Evolutionary conservation across 2,888 invertebrate genomes (phyloP).

Genomic region (Galeopsomyia nigrocyanea): DNA sequence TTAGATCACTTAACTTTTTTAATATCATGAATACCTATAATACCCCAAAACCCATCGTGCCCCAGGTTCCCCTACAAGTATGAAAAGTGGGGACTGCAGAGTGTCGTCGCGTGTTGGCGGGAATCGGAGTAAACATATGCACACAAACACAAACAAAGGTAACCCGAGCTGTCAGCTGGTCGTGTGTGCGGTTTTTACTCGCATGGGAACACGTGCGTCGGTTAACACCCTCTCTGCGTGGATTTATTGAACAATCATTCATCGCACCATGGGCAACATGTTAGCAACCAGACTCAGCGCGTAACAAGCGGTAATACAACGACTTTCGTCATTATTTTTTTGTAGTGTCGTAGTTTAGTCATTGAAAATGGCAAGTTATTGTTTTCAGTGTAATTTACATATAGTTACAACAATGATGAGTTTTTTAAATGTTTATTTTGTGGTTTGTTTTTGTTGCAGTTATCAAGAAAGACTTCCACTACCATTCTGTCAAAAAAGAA

Average conservation of each 20-base stretch:
- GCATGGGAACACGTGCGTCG: slow-evolving; percentile 7
- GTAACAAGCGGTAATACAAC: slow-evolving; percentile 33
- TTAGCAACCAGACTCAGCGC: slow-evolving; percentile 39
- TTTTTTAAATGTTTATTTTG: background rate
- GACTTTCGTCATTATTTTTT: background rate
- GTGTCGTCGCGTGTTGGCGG: too few relatives aligned
- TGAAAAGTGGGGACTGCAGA: too few relatives aligned
- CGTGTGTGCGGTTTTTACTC: too few relatives aligned
- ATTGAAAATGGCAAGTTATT: slow-evolving; percentile 44
- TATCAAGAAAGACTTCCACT: slow-evolving; percentile 32
- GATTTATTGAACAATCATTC: slow-evolving; percentile 42
- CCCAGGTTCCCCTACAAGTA: too few relatives aligned
- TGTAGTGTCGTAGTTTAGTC: slow-evolving; percentile 49
- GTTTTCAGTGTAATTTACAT: too few relatives aligned
- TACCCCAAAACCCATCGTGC: too few relatives aligned
- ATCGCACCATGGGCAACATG: slow-evolving; percentile 36
- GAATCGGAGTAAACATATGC: too few relatives aligned
- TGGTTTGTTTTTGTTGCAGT: slow-evolving; percentile 41
- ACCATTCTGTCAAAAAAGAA: slow-evolving; percentile 35
- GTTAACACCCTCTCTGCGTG: slow-evolving; percentile 1
- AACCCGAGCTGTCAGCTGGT: too few relatives aligned
- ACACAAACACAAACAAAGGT: too few relatives aligned
- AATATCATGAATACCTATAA: too few relatives aligned
- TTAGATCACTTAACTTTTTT: too few relatives aligned
- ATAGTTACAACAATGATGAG: background rate